Conservation (phyloP, 2,888 invertebrate genomes). For the Synergus gifuensis region DNA sequence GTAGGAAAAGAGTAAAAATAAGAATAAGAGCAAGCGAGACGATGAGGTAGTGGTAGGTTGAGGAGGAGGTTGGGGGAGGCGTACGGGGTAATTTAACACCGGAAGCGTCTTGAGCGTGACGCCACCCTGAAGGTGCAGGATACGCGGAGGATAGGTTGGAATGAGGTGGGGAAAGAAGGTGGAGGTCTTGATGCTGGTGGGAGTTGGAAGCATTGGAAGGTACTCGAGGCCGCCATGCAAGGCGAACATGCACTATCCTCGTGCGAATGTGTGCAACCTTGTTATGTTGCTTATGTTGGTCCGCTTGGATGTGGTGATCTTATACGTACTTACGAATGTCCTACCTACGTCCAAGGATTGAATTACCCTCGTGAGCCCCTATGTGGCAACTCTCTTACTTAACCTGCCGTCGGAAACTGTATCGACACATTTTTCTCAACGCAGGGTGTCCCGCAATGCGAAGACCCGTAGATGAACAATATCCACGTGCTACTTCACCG, state of each 20-base stretch:
- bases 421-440: constrained; percentile 69
- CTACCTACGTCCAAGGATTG: constrained; percentile 67
- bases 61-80: constrained; percentile 55
- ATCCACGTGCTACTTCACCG: background rate
- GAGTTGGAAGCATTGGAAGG: constrained; percentile 63
- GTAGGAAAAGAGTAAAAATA: constrained; percentile 51
- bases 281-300: constrained; percentile 41
- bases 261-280: constrained; percentile 52
- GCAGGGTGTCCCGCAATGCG: constrained; percentile 63
- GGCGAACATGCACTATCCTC: constrained; percentile 55
- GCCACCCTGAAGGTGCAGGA: constrained; percentile 78
- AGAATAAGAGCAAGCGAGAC: constrained; percentile 52
- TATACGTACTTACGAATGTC: constrained; percentile 54
- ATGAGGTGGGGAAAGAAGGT: constrained; percentile 60
- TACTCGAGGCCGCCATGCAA: constrained; percentile 72
- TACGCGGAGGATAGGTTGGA: constrained; percentile 69
- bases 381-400: constrained; percentile 74
- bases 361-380: constrained; percentile 70
- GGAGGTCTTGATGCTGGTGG: constrained; percentile 48
- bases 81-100: constrained; percentile 76
- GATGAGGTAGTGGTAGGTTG: constrained; percentile 53
- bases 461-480: constrained; percentile 23
- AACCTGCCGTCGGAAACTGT: constrained; percentile 74
- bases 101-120: constrained; percentile 78
- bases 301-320: constrained; percentile 43